Evolutionary conservation across 23 tunicate species (phyloP).

Genomic region (Diplosoma virens): DNA sequence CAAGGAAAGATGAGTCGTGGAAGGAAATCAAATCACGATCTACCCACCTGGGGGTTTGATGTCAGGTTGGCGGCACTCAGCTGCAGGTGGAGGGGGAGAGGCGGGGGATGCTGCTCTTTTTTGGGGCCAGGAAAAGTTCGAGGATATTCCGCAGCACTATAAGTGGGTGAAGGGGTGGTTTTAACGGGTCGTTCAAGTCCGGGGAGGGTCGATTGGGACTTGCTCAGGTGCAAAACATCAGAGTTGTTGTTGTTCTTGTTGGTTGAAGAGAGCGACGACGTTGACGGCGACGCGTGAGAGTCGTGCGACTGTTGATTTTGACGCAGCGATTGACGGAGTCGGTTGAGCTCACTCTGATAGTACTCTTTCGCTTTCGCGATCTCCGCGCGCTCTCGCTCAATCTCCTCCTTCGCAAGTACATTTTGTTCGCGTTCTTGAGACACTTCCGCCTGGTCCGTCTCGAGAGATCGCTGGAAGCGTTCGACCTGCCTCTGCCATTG

Average conservation of each 20-base stretch:
- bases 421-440: conserved; percentile 35
- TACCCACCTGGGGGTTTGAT: conserved; percentile 26
- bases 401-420: conserved; percentile 36
- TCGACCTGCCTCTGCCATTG: conserved; percentile 40
- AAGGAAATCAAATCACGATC: not conserved
- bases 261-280: not conserved
- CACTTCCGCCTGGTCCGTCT: conserved; percentile 37
- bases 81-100: conserved; percentile 72
- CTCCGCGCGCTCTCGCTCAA: conserved; percentile 36
- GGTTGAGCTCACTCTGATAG: conserved; percentile 55
- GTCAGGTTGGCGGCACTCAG: conserved; percentile 80
- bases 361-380: conserved; percentile 50
- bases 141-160: conserved; percentile 51
- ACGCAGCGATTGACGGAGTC: conserved; percentile 60
- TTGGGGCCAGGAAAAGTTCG: conserved; percentile 62
- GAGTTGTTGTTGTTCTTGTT: conserved; percentile 41
- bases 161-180: conserved; percentile 52
- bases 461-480: conserved; percentile 47
- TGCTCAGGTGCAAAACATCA: conserved; percentile 10
- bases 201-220: conserved; percentile 63
- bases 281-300: not conserved
- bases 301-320: conserved; percentile 10
- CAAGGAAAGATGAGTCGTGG: not conserved
- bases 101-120: conserved; percentile 29
- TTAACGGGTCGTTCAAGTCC: not conserved